Evolutionary conservation across 2,797 vertebrate species (phyloP), one percentile per base, ranked within the genome.

Genomic region (Cryptoblepharus egeriae): DNA sequence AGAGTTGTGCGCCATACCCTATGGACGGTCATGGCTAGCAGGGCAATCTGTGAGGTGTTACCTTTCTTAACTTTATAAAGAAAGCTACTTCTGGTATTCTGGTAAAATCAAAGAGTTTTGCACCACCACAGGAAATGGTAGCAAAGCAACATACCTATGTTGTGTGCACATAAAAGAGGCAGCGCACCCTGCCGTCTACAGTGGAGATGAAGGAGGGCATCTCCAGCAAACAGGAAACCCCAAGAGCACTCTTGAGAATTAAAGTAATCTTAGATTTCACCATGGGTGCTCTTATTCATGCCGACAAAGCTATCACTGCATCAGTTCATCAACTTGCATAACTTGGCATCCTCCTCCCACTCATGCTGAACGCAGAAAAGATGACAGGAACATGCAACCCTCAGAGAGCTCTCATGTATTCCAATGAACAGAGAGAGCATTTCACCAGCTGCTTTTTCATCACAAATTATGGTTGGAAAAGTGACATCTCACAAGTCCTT

Each of bases 301-400:
- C 9, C 49, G 24, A n/a, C 76, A 55, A 20, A 55, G 37, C 7
- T 22, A 64, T 7, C 63, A 30, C 3, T 63, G 35, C 39, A 3
- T 42, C 18, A 39, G 20, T n/a, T 89, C 71, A 84, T 35, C 45
- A 20, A 49, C 24, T 0, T 82, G 80, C 84, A 75, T 70, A 72
- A 1, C 37, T 45, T 45, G 61, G 49, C 80, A 68, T 45, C 16
- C 35, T 61, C 55, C 42, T 37, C 81, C 26, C 12, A 49, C 45
- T 11, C 45, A 8, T 49, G 45, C 11, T 49, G 45, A 11, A 49
- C 6, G 9, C 7, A 2, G 45, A 49, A 2, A 49, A 11, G 45
- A 45, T 45, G 42, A 49, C 45, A 5, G 9, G 45, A 49, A 7
- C 45, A 8, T 8, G 45, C 4, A 9, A 11, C 45, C 45, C 45